A percentile compares a stretch with the other conserved stretches of the same genome.
Evolutionary conservation across 2,113 vertebrate species (phyloP).

Genomic region (Pelecanus crispus): DNA sequence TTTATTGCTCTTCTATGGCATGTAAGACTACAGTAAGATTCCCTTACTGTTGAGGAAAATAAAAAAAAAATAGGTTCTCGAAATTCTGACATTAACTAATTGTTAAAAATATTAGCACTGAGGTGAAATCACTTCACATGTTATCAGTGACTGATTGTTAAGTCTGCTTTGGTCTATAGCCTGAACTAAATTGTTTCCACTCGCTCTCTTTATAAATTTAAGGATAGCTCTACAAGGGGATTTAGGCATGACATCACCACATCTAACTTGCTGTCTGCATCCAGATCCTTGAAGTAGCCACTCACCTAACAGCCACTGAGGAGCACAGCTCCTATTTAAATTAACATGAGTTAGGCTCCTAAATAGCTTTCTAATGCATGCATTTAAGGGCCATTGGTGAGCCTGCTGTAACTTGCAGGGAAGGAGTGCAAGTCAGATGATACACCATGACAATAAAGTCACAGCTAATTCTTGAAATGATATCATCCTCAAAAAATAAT

Average conservation of each 20-base stretch:
- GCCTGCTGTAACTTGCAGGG: neutral
- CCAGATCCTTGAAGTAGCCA: neutral
- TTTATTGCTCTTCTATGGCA: neutral
- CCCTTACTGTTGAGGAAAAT: neutral
- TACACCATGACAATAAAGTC: neutral
- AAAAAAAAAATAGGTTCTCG: neutral
- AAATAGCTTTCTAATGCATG: neutral
- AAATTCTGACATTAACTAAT: neutral
- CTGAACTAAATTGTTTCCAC: neutral
- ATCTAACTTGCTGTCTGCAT: neutral
- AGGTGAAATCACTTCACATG: neutral
- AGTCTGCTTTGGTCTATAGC: neutral
- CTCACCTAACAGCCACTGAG: neutral
- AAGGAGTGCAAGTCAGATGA: fast-evolving
- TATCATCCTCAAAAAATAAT: neutral
- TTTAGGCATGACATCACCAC: neutral
- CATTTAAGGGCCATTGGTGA: neutral
- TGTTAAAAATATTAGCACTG: neutral
- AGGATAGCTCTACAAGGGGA: neutral
- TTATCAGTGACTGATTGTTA: neutral
- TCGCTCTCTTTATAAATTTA: neutral
- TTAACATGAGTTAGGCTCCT: neutral
- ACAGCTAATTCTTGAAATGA: neutral
- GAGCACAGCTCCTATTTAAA: neutral
- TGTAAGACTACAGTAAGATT: neutral